Evolutionary conservation across 2,797 vertebrate species (phyloP), one percentile per base, ranked within the genome.

Genomic region (Eleutherodactylus coqui): DNA sequence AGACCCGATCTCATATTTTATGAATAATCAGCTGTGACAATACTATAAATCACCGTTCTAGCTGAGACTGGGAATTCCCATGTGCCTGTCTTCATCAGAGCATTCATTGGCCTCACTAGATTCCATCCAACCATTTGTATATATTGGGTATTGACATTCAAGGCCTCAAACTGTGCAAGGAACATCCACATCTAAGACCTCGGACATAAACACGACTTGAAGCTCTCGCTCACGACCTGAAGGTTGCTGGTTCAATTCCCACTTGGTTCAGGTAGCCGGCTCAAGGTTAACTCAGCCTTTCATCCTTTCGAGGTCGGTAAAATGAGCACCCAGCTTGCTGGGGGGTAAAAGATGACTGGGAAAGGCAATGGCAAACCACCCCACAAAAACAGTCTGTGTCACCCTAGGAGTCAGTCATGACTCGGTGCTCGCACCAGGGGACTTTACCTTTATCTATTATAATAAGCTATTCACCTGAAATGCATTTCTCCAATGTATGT

Each of bases 41-140:
- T 64, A 75, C 80, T 70, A 87, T 83, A 87, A 83, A 87, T 87
- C 80, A 87, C 77, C 38, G 43, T 60, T 75, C 47, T 77, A 41
- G 27, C 17, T 78, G 10, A 78, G 21, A 78, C 29, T 72, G 49
- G 49, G 24, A 55, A 87, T 83, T 83, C 73, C 72, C 80, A 77
- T 62, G 29, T 58, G 85, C 32, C 41, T 62, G 19, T 41, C 32
- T 47, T 77, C 62, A 77, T 83, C 49, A 83, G 36, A 78, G 58
- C 62, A 72, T 83, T 78, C 75, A 62, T 79, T 77, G 82, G 83
- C 80, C 85, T 69, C 21, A 21, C 7, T 41, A 70, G 75, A 79
- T 85, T 85, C 62, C 84, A 72, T 27, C 51, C 55, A 36, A 72
- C 78, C 64, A 86, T 86, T 85, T 75, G 67, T 81, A 49, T 81